Evolutionary conservation across 2,113 vertebrate genomes (phyloP).

Genomic region (Patagioenas fasciata): DNA sequence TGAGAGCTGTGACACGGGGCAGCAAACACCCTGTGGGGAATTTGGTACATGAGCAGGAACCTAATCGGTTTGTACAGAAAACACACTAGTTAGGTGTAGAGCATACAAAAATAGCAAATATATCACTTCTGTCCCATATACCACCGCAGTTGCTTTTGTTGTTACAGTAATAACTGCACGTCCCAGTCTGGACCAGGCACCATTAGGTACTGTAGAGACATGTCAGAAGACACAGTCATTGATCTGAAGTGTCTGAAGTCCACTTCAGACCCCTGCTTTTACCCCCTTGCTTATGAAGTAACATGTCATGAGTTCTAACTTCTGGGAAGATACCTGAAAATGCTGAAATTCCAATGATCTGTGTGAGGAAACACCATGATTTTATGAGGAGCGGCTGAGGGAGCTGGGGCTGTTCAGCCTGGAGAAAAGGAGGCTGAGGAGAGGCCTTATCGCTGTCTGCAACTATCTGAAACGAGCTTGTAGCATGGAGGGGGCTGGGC

Average conservation of each 20-base stretch:
- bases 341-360: neutral
- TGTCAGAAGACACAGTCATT: neutral
- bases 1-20: neutral
- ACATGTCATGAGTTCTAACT: neutral
- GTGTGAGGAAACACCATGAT: neutral
- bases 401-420: too few species aligned
- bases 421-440: too few species aligned
- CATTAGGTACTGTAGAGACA: fast-evolving
- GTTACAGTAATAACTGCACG: neutral
- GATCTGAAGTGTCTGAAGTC: neutral
- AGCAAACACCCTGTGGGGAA: neutral
- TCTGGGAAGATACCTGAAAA: neutral
- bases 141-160: neutral
- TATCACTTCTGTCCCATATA: neutral
- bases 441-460: too few species aligned
- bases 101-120: neutral
- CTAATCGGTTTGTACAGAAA: neutral
- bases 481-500: too few species aligned
- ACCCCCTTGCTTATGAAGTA: neutral
- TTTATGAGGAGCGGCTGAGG: too few species aligned
- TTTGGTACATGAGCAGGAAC: neutral
- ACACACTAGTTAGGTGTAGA: neutral
- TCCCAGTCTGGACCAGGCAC: neutral
- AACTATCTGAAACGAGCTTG: too few species aligned
- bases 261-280: neutral